Evolutionary conservation across 2,113 vertebrate species (phyloP).

Genomic region (Pristiophorus japonicus): DNA sequence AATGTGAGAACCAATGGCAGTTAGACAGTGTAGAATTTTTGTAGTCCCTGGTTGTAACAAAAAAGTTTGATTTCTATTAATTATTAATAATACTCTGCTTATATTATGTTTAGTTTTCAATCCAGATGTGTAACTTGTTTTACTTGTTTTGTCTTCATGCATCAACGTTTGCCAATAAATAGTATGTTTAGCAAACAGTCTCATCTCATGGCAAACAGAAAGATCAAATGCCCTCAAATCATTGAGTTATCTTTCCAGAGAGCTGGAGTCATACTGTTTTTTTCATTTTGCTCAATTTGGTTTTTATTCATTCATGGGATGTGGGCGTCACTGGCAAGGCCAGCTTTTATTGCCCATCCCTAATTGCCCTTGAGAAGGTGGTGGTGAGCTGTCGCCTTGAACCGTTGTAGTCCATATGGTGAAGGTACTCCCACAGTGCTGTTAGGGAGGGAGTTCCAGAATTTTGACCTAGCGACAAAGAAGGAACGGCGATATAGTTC

Average conservation of each 20-base stretch:
- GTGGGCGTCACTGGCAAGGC: too few relatives aligned
- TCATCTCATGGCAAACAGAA: not conserved
- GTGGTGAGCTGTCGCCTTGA: too few relatives aligned
- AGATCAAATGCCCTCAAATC: not conserved
- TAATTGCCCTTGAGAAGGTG: too few relatives aligned
- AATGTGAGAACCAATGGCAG: not conserved
- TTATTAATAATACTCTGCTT: too few relatives aligned
- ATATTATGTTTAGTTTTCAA: not conserved
- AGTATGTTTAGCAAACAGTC: not conserved
- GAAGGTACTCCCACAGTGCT: too few relatives aligned
- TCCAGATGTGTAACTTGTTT: not conserved
- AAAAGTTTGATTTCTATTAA: not conserved
- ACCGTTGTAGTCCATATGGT: too few relatives aligned
- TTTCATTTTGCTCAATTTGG: too few relatives aligned
- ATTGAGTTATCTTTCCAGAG: not conserved
- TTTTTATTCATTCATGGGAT: too few relatives aligned
- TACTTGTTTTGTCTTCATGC: not conserved
- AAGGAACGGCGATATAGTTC: too few relatives aligned
- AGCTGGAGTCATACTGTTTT: not conserved
- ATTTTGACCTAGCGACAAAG: too few relatives aligned
- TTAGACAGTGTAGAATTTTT: not conserved
- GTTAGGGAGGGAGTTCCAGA: too few relatives aligned
- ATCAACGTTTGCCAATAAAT: not conserved
- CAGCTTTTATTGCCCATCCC: too few relatives aligned
- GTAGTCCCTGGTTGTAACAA: not conserved